Evolutionary conservation across 2,888 invertebrate species (phyloP).

Genomic region (Drosophila putrida): DNA sequence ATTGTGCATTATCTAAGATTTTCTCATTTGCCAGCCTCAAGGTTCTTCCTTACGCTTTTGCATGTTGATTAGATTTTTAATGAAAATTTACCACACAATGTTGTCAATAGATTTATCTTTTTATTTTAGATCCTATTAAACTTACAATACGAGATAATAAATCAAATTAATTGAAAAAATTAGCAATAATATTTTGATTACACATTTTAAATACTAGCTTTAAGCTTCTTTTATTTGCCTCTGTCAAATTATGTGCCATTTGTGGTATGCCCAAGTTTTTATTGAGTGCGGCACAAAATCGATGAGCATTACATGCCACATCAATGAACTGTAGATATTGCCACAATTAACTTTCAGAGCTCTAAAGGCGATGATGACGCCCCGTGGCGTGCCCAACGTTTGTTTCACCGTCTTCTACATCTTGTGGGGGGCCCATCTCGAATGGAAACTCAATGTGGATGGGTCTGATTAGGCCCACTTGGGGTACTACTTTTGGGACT

Average conservation of each 20-base stretch:
- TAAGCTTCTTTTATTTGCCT: background rate
- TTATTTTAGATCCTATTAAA: too few species aligned
- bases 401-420: slow-evolving; percentile 36
- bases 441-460: slow-evolving; percentile 37
- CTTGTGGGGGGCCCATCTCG: slow-evolving; percentile 49
- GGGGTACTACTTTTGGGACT: slow-evolving; percentile 36
- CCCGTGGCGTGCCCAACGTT: slow-evolving; percentile 41
- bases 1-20: too few species aligned
- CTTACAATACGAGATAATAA: too few species aligned
- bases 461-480: slow-evolving; percentile 60
- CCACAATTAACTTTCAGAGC: slow-evolving; percentile 72
- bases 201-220: background rate
- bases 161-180: background rate
- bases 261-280: slow-evolving; percentile 13
- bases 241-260: background rate
- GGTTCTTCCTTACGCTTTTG: too few species aligned
- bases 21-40: too few species aligned
- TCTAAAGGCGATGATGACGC: slow-evolving; percentile 54
- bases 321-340: slow-evolving; percentile 45
- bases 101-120: too few species aligned
- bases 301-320: slow-evolving; percentile 53
- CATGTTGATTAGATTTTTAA: too few species aligned
- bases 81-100: too few species aligned
- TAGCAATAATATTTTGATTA: background rate
- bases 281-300: slow-evolving; percentile 23